These are phyloP conservation scores for Macrotus californicus DNA, from an alignment of 2,113 vertebrate species.

Conservation along the genomic window DNA sequence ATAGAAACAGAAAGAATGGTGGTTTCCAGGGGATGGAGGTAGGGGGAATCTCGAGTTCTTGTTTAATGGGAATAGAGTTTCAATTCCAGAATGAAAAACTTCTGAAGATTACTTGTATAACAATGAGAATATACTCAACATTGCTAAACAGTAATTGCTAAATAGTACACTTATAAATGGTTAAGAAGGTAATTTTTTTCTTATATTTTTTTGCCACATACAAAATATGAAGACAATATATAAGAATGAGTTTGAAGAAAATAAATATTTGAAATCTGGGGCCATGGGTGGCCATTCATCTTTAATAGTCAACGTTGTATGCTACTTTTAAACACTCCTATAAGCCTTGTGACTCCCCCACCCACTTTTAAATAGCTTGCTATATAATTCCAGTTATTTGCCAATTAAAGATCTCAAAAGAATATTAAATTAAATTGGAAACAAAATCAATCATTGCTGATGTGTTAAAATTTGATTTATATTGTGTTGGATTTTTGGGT, in stretches of 20 bases:
- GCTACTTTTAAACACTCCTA: background rate
- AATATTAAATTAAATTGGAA: conserved; percentile 18
- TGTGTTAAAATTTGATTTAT: background rate
- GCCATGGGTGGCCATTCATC: background rate
- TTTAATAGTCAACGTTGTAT: background rate
- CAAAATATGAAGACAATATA: background rate
- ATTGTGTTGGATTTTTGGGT: background rate
- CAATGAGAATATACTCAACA: background rate
- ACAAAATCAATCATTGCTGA: background rate
- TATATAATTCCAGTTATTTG: background rate
- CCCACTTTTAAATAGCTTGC: background rate
- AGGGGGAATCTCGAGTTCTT: background rate
- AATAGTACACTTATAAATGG: background rate
- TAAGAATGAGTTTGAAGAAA: background rate
- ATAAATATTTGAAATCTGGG: background rate
- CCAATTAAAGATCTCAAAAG: background rate
- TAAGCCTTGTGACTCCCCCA: background rate
- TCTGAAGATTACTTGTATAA: background rate
- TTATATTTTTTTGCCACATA: background rate
- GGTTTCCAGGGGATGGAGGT: background rate
- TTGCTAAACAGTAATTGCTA: background rate
- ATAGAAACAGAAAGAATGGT: background rate
- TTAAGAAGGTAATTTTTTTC: background rate
- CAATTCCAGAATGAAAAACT: background rate
- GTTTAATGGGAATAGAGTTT: background rate